phyloP scores from a whole-genome alignment of 2,888 invertebrate genomes.

The Autographa gamma region DNA sequence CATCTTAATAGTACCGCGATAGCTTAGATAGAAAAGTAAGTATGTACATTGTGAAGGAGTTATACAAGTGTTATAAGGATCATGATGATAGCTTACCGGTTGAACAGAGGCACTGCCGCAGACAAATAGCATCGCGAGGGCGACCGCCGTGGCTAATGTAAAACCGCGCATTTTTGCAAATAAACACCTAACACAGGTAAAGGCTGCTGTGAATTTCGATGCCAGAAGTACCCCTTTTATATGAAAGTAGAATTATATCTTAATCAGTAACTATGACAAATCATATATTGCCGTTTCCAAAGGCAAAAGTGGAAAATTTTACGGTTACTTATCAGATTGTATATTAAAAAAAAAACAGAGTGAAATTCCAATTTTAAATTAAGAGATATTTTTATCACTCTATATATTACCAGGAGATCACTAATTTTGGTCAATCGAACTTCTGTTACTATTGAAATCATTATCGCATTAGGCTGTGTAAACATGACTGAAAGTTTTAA shows the following conservation, averaged over 20 bases:
- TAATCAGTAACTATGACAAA: background rate
- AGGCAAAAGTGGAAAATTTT: background rate
- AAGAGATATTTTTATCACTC: too few relatives aligned
- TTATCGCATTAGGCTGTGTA: background rate
- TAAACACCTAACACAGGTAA: background rate
- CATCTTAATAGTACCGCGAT: too few relatives aligned
- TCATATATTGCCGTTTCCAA: background rate
- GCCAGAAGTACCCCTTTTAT: background rate
- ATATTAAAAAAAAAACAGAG: background rate
- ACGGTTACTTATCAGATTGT: background rate
- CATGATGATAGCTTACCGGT: background rate
- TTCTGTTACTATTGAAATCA: constrained; percentile 24
- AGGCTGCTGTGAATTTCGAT: background rate
- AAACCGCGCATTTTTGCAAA: background rate
- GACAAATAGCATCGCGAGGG: background rate
- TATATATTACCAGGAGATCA: constrained; percentile 18
- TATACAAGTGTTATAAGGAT: too few relatives aligned
- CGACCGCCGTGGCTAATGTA: background rate
- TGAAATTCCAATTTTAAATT: too few relatives aligned
- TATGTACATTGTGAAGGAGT: too few relatives aligned
- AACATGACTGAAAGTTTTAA: background rate
- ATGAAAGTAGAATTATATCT: background rate
- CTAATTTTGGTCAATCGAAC: constrained; percentile 33
- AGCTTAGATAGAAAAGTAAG: too few relatives aligned
- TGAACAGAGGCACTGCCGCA: background rate